phyloP scores from a whole-genome alignment of 2,888 invertebrate species.

The Hymenopus coronatus region DNA sequence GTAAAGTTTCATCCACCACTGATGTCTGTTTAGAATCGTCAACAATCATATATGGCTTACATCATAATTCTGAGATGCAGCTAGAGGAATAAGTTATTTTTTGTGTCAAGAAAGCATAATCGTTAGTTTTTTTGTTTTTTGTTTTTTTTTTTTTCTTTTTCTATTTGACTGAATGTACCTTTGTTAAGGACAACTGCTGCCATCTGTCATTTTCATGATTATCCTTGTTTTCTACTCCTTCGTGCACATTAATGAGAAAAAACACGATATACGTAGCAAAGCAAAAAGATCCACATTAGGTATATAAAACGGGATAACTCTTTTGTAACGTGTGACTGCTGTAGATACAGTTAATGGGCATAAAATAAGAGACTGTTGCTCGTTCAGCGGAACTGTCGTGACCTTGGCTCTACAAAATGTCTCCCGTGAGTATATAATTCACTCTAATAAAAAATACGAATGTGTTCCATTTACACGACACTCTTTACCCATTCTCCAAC shows the following conservation, averaged over 20 bases:
- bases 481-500: too few species aligned
- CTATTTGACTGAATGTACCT: background rate
- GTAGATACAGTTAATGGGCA: conserved; percentile 18
- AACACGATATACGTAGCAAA: background rate
- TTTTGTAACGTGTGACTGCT: conserved; percentile 11
- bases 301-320: conserved; percentile 12
- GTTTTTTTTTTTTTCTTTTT: too few species aligned
- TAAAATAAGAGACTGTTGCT: background rate
- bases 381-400: background rate
- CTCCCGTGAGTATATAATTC: too few species aligned
- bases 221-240: background rate
- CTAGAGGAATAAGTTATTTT: background rate
- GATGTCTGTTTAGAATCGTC: background rate
- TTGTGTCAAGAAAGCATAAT: background rate
- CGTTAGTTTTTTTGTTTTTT: background rate
- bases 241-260: background rate
- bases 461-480: too few species aligned
- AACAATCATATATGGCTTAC: background rate
- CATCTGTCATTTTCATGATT: background rate
- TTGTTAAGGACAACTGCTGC: background rate
- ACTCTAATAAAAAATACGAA: too few species aligned
- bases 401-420: background rate
- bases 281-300: background rate
- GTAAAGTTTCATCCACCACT: background rate
- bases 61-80: background rate